Evolutionary conservation across 1,140 invertebrate genomes (phyloP).

Genomic region (Sipha flava): DNA sequence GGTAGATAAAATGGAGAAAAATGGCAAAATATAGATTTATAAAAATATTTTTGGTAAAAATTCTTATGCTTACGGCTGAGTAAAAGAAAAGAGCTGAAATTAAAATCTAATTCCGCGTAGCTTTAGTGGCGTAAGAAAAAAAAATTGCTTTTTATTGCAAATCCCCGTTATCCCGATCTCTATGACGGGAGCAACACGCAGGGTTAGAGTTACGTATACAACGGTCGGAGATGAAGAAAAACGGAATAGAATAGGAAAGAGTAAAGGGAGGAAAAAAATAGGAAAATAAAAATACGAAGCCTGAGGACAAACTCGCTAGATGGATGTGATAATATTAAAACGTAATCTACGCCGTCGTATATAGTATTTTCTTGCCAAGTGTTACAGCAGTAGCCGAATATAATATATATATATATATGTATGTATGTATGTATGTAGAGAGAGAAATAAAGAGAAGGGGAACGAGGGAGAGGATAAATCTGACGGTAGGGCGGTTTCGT

Average conservation of each 20-base stretch:
- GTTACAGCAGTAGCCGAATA: background rate
- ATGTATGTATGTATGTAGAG: too few species aligned
- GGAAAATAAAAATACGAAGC: background rate
- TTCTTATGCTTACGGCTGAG: fast-evolving
- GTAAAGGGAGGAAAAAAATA: background rate
- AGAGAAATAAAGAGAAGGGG: too few species aligned
- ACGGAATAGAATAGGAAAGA: background rate
- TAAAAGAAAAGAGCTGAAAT: background rate
- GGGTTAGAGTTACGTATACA: too few species aligned
- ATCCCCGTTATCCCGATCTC: background rate
- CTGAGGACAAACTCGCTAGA: background rate
- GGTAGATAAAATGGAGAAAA: too few species aligned
- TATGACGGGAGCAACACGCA: too few species aligned
- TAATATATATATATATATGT: background rate
- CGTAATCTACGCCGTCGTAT: background rate
- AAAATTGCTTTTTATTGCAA: background rate
- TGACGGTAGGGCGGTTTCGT: background rate
- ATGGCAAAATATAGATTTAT: too few species aligned
- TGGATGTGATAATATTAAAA: constrained; percentile 23
- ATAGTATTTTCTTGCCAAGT: constrained; percentile 6
- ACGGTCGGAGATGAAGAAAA: too few species aligned
- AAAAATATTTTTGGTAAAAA: background rate
- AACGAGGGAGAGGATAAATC: background rate
- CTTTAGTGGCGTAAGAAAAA: background rate
- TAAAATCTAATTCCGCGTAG: background rate